Base-by-base conservation (phyloP, 2,113 vertebrate genomes). In the Eidolon helvum region DNA sequence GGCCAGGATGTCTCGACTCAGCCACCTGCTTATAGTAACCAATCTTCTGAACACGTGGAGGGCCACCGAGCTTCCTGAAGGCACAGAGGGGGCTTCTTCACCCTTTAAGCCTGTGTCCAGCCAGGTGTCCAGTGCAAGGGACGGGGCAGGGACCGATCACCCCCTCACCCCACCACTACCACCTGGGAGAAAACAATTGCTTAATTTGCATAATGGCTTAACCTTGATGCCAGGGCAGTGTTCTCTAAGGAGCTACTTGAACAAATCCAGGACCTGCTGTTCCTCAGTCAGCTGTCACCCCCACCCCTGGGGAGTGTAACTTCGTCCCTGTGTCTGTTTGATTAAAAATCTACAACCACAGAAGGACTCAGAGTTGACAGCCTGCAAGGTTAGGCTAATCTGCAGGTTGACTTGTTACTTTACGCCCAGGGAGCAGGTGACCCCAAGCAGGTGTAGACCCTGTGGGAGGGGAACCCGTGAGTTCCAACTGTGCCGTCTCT, bases 261-360 rank as follows among this genome's bases (percentile, higher is more conserved):
- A 9, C 4, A 16, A 28, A 9, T 2, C 10, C 0, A 5, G 48
- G n/a, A 4, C 50, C 18, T 3, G 24, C 24, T 5, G 8, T 16
- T 26, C 45, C 5, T 28, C 18, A 0, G 2, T 9, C n/a, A 3
- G 57, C 4, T 2, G 61, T 30, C 38, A 15, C 9, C 59, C 77
- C 63, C 40, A 1, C 2, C 24, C 33, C 72, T 53, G 28, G 38
- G n/a, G 24, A 7, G 12, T 0, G 12, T 59, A 21, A 30, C 19
- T 55, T 15, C 33, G 69, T 84, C 16, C 15, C 30, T 4, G 0
- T 3, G 0, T 10, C 0, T 5, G 1, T n/a, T 7, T 63, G 43
- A 40, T n/a, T 26, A 28, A 21, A 24, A 63, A n/a, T 7, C 50
- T 57, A 33, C 7, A 15, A 7, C 65, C 14, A n/a, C 18, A 2